phyloP scores from a whole-genome alignment of 1,140 invertebrate genomes.

The Kradibia gibbosae region DNA sequence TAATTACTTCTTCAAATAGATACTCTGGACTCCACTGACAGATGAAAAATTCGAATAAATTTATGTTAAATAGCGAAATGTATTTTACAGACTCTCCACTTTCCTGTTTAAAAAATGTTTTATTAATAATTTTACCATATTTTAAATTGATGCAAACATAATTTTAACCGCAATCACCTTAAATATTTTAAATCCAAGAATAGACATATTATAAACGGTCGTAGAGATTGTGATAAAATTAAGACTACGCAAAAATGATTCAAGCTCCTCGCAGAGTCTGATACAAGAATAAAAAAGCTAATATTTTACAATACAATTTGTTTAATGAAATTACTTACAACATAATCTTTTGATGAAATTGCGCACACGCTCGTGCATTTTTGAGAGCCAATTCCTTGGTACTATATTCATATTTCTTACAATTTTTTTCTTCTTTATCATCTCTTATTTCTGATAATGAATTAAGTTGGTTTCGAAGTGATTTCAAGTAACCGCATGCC shows the following conservation, averaged over 20 bases:
- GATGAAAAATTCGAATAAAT: constrained; percentile 28
- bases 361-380: background rate
- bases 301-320: background rate
- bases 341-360: constrained; percentile 33
- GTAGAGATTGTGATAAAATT: background rate
- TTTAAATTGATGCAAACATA: no score
- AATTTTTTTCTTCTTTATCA: background rate
- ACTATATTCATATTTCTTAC: no score
- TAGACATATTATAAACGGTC: constrained; percentile 27
- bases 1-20: constrained; percentile 20
- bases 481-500: constrained; percentile 31
- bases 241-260: background rate
- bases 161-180: no score
- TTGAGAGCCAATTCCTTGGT: background rate
- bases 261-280: constrained; percentile 23
- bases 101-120: background rate
- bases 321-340: constrained; percentile 11
- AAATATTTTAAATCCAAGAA: constrained; percentile 7
- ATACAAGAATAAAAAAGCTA: background rate
- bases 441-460: background rate
- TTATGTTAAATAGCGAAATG: background rate
- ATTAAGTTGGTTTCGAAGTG: background rate
- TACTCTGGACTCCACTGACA: constrained; percentile 30
- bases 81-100: background rate
- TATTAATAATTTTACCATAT: background rate